Evolutionary conservation across 2,888 invertebrate genomes (phyloP).

Genomic region (Eristalinus aeneus): DNA sequence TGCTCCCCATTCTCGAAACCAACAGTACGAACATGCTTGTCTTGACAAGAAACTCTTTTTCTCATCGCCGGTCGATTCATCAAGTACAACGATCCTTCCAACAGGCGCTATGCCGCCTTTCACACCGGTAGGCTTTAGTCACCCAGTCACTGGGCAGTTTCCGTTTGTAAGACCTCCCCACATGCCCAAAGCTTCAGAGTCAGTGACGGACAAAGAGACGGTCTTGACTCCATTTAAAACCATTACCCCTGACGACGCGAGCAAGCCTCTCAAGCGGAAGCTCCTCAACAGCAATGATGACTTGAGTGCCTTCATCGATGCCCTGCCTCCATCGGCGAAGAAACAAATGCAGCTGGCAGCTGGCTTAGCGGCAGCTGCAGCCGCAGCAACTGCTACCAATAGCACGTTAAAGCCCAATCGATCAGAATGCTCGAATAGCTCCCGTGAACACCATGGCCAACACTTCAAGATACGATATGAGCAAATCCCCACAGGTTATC

Average conservation of each 20-base stretch:
- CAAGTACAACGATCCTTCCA: background rate
- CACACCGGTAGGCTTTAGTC: background rate
- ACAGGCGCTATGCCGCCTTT: background rate
- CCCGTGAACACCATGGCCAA: slow-evolving; percentile 82
- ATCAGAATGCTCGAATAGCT: slow-evolving; percentile 75
- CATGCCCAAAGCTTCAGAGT: slow-evolving; percentile 9
- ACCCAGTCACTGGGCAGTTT: background rate
- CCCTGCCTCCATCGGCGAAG: slow-evolving; percentile 33
- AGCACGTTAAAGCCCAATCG: slow-evolving; percentile 81
- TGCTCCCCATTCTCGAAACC: slow-evolving; percentile 11
- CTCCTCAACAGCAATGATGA: slow-evolving; percentile 19
- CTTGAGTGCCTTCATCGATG: slow-evolving; percentile 31
- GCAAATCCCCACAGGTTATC: slow-evolving; percentile 93
- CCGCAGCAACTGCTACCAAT: background rate
- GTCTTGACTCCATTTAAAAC: background rate
- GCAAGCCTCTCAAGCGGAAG: slow-evolving; percentile 32
- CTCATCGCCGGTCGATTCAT: background rate
- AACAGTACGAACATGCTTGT: slow-evolving; percentile 27
- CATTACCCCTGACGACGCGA: background rate
- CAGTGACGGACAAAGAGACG: slow-evolving; percentile 20
- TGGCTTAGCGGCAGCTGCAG: slow-evolving; percentile 26
- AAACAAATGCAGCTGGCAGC: slow-evolving; percentile 47
- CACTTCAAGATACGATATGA: slow-evolving; percentile 87
- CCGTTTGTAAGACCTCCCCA: slow-evolving; percentile 24
- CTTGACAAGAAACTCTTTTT: slow-evolving; percentile 20